Evolutionary conservation across 2,888 invertebrate species (phyloP).

Genomic region (Tenthredo mesomela): DNA sequence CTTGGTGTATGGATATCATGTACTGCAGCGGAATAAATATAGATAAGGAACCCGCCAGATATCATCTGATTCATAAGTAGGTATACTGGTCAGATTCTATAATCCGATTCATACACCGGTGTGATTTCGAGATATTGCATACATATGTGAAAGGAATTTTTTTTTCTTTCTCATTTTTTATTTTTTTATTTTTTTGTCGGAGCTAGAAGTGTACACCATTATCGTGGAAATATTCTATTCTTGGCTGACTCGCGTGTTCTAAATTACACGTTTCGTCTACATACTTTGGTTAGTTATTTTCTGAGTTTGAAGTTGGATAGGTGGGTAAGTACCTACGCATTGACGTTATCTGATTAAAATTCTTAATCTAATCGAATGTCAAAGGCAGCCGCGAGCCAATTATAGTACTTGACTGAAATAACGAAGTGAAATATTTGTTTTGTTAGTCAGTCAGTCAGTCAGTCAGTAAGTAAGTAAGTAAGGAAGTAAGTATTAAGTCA

Average conservation of each 20-base stretch:
- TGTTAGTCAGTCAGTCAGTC: not conserved
- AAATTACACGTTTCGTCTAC: constrained; percentile 6
- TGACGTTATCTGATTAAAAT: not conserved
- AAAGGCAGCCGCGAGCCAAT: constrained; percentile 16
- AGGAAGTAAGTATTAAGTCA: not conserved
- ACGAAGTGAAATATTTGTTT: not conserved
- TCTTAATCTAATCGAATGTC: constrained; percentile 17
- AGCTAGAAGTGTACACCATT: not conserved
- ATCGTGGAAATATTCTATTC: not conserved
- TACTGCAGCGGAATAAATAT: not conserved
- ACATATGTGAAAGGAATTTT: too few species aligned
- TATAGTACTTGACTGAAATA: not conserved
- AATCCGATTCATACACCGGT: not conserved
- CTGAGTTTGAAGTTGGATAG: not conserved
- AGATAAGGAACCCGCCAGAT: not conserved
- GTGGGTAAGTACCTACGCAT: not conserved
- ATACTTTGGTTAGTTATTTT: not conserved
- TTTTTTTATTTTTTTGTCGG: too few species aligned
- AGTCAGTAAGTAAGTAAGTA: too few species aligned
- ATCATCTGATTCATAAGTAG: not conserved
- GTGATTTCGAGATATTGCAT: not conserved
- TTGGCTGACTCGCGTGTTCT: not conserved
- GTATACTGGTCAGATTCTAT: not conserved
- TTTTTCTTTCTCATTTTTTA: too few species aligned
- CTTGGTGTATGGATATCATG: not conserved